Percentiles rank a stretch among this genome's conserved stretches.
Evolutionary conservation across 2,113 vertebrate species (phyloP).

Genomic region (Petaurus breviceps): DNA sequence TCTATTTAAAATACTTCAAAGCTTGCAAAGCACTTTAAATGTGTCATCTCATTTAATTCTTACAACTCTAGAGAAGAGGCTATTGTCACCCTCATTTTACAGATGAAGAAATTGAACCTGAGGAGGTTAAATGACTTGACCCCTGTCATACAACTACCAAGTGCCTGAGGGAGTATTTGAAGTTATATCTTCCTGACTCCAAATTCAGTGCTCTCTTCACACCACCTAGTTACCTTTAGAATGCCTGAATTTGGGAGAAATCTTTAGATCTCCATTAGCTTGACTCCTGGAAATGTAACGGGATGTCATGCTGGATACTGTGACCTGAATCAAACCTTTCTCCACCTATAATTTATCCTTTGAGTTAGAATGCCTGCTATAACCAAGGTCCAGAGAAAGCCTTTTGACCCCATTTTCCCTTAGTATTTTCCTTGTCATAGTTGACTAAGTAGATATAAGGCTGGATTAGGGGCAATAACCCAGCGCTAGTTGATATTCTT

Average conservation of each 20-base stretch:
- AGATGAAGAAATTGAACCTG: neutral
- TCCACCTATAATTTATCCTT: neutral
- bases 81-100: neutral
- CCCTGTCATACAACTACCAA: neutral
- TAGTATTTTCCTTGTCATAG: neutral
- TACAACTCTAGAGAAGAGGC: neutral
- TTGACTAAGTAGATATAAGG: neutral
- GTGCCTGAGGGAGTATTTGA: neutral
- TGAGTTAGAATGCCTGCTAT: neutral
- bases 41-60: neutral
- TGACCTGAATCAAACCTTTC: neutral
- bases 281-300: neutral
- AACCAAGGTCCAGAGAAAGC: neutral
- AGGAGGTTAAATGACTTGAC: neutral
- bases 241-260: neutral
- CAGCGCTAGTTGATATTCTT: neutral
- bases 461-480: neutral
- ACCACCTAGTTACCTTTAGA: neutral
- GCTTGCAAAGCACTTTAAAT: neutral
- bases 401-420: neutral
- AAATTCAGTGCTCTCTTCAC: neutral
- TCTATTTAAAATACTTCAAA: neutral
- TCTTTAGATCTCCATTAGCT: neutral
- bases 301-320: neutral
- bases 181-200: neutral